Evolutionary conservation across 2,888 invertebrate genomes (phyloP), one percentile per base, ranked within the genome.

Genomic region (Drosophila recens): DNA sequence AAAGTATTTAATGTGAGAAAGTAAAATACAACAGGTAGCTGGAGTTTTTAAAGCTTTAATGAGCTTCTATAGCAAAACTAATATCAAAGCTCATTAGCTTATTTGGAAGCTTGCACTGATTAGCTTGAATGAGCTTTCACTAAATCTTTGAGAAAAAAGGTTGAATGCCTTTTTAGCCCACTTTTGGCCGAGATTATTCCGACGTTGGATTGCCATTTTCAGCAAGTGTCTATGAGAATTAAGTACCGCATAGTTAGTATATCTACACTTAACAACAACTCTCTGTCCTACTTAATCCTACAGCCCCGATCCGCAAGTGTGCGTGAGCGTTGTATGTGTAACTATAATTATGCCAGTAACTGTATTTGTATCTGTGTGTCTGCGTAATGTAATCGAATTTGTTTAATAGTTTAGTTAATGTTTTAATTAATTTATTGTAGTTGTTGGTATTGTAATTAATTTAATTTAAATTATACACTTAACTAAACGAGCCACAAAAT

Each of bases 371-470:
- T n/a, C n/a, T n/a, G n/a, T n/a, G 66, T 70, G 59, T 70, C 49
- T 42, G 43, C 62, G 69, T 66, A 69, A 69, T 72, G 63, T 76
- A 75, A 81, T 61, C 70, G 73, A 82, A 82, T 79, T 84, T 84
- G 71, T 77, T 77, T 78, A 78, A 75, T 78, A 40, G 30, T 79
- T 45, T 85, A 85, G 82, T 77, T 86, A 77, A 87, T 83, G 67
- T 71, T 85, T 82, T 70, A 83, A 79, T 80, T 89, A 87, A 90
- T 90, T 89, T 89, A 90, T 90, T 89, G 74, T 87, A 88, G 82
- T 90, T 82, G 83, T 87, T 90, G 88, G 80, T 88, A 80, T 89
- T 87, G 74, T 86, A 87, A 86, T 46, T 86, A 87, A 86, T 40
- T 54, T 73, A 65, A 80, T 56, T 65, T 71, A 73, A 65, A 68